A percentile compares a stretch with the other conserved stretches of the same genome.
These are phyloP conservation scores for Meda fulgida DNA, from an alignment of 2,797 vertebrate genomes.

Conservation along the genomic window DNA sequence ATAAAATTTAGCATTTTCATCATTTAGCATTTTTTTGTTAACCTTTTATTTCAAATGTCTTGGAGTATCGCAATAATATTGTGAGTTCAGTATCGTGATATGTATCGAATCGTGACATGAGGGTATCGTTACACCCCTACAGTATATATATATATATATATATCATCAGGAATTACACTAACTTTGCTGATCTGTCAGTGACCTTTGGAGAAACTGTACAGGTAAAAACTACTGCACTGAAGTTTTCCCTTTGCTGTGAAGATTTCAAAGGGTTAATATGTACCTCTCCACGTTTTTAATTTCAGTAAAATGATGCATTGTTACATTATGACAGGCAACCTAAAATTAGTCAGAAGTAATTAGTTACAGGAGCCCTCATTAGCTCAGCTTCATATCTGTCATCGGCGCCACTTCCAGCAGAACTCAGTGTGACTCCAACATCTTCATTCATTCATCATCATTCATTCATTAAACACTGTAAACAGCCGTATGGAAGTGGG, in stretches of 20 bases:
- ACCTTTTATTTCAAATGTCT: too few relatives aligned
- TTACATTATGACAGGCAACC: constrained; percentile 65
- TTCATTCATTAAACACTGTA: constrained; percentile 34
- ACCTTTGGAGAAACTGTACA: neutral
- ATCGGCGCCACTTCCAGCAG: constrained; percentile 13
- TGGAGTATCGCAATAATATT: too few relatives aligned
- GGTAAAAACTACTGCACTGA: neutral
- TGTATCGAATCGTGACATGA: too few relatives aligned
- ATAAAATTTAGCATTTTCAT: too few relatives aligned
- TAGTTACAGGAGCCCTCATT: constrained; percentile 66
- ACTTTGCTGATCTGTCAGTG: neutral
- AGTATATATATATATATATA: too few relatives aligned
- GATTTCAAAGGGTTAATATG: neutral
- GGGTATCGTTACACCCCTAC: too few relatives aligned
- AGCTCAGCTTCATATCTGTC: constrained; percentile 63
- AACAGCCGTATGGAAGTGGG: neutral
- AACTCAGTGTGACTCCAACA: constrained; percentile 37
- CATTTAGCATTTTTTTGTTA: too few relatives aligned
- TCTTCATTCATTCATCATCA: constrained; percentile 38
- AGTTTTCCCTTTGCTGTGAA: neutral
- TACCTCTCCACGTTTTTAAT: neutral
- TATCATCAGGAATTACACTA: too few relatives aligned
- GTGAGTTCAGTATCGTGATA: too few relatives aligned
- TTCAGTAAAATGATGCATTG: constrained; percentile 61
- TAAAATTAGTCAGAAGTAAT: constrained; percentile 70